Evolutionary conservation across 1,140 invertebrate genomes (phyloP).

Genomic region (Drosophila mojavensis): DNA sequence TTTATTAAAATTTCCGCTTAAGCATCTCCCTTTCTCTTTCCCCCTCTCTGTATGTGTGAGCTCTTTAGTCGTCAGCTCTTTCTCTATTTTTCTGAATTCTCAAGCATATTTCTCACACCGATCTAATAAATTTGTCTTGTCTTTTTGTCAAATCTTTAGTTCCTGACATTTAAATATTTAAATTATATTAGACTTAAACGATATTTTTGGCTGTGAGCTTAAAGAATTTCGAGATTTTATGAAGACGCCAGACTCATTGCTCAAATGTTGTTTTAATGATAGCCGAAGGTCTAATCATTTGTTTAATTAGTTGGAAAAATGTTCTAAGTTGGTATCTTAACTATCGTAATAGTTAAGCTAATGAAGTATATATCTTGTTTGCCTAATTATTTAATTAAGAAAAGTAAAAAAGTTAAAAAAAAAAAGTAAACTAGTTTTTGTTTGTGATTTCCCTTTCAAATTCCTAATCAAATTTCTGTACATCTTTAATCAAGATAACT

Average conservation of each 20-base stretch:
- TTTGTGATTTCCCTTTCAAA: no score
- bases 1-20: slow-evolving; percentile 82
- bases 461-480: no score
- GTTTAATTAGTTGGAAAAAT: background rate
- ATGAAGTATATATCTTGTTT: background rate
- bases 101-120: slow-evolving; percentile 32
- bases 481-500: no score
- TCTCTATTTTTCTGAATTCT: slow-evolving; percentile 30
- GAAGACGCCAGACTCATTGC: background rate
- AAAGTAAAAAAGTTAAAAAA: no score
- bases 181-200: background rate
- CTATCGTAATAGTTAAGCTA: background rate
- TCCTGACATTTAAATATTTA: slow-evolving; percentile 21
- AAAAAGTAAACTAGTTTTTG: no score
- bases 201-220: slow-evolving; percentile 34
- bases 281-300: background rate
- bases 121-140: slow-evolving; percentile 2
- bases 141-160: slow-evolving; percentile 25
- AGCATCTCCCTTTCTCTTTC: slow-evolving; percentile 48
- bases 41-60: slow-evolving; percentile 19
- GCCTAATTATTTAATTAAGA: background rate
- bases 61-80: slow-evolving; percentile 17
- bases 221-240: background rate
- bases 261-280: background rate
- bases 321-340: background rate